These are phyloP conservation scores for Gnathonemus longibarbis DNA, from an alignment of 2,113 vertebrate species.

Conservation along the genomic window DNA sequence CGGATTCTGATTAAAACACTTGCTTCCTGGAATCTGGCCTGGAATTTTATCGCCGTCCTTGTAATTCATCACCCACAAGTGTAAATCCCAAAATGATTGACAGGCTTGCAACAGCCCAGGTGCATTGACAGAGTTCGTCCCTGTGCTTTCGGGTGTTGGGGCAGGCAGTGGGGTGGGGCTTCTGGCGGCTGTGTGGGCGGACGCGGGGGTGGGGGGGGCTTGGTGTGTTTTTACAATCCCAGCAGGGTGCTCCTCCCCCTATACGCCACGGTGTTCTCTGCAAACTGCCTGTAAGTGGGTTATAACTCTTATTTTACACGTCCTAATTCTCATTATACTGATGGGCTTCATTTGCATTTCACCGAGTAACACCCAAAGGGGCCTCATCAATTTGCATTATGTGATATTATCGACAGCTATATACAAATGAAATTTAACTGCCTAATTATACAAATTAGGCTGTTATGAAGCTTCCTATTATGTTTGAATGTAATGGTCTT, in stretches of 20 bases:
- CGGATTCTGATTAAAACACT: neutral
- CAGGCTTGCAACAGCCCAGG: neutral
- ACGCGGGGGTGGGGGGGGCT: neutral
- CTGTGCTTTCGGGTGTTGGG: neutral
- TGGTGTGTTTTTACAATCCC: neutral
- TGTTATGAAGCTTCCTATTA: slow-evolving; percentile 5
- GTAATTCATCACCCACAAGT: neutral
- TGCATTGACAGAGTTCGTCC: neutral
- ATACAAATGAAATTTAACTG: slow-evolving; percentile 18
- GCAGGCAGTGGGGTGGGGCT: neutral
- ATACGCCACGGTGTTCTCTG: neutral
- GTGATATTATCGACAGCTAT: neutral
- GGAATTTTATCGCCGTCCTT: neutral
- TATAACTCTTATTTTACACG: slow-evolving; percentile 9
- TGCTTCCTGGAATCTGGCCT: neutral
- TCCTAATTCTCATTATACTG: slow-evolving; percentile 28
- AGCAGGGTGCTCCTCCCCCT: neutral
- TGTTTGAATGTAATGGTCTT: neutral
- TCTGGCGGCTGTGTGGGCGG: neutral
- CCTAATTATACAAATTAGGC: slow-evolving; percentile 21
- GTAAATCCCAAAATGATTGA: neutral
- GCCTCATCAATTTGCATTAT: slow-evolving; percentile 14
- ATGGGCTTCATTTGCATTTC: slow-evolving; percentile 32
- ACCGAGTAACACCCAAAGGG: slow-evolving; percentile 28
- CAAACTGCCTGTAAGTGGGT: neutral